Conservation (phyloP, 2,888 invertebrate genomes). For the Dryobota labecula region DNA sequence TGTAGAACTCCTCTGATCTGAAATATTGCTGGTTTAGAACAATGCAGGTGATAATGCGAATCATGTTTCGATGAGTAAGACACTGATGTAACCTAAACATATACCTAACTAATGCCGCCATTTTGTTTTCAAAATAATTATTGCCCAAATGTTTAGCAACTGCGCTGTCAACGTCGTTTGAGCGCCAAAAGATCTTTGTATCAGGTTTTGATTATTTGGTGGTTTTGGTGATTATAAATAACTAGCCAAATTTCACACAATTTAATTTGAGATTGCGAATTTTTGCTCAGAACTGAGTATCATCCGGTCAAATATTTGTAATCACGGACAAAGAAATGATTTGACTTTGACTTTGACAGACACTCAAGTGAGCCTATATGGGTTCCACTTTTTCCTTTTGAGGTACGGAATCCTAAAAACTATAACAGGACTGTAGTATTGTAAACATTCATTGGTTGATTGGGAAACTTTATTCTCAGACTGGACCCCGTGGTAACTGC, state of each 20-base stretch:
- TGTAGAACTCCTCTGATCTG: conserved; percentile 24
- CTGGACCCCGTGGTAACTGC: conserved; percentile 77
- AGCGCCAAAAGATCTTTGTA: neutral
- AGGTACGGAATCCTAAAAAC: too few relatives aligned
- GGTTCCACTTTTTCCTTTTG: too few relatives aligned
- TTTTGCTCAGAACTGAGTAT: neutral
- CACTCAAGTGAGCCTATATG: too few relatives aligned
- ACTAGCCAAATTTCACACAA: neutral
- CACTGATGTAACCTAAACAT: too few relatives aligned
- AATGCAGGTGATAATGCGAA: neutral
- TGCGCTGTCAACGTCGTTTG: neutral
- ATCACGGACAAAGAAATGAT: too few relatives aligned
- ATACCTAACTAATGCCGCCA: too few relatives aligned
- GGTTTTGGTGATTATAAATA: neutral
- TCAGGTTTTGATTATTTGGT: neutral
- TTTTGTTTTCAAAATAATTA: neutral
- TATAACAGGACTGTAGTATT: neutral
- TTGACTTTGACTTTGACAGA: too few relatives aligned
- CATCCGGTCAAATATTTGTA: neutral
- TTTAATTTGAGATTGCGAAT: neutral
- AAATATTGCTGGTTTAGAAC: conserved; percentile 32
- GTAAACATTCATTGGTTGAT: neutral
- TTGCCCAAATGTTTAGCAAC: too few relatives aligned
- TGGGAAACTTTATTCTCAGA: conserved; percentile 62
- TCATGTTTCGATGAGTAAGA: conserved; percentile 3